Evolutionary conservation across 2,113 vertebrate genomes (phyloP), one percentile per base, ranked within the genome.

Genomic region (Brienomyrus longianalis): DNA sequence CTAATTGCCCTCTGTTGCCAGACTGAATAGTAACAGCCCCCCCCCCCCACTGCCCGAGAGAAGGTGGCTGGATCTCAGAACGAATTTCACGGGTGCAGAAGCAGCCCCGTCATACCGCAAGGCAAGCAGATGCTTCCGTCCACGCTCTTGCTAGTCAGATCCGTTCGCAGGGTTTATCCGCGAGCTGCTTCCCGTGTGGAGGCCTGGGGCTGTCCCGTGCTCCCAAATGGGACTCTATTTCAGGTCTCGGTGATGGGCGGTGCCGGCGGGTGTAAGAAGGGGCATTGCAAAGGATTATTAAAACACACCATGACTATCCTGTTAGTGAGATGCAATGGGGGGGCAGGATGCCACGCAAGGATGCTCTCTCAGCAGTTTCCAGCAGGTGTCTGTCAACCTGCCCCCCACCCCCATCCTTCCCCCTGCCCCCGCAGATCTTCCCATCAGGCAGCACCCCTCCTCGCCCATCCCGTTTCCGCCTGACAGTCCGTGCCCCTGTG

Each of bases 321-420:
- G 31, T 39, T 35, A 77, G 70, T 13, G 70, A 39, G 66, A 15
- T 1, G 3, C 1, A 15, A 35, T 77, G 31, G 70, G 31, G 70
- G 13, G 31, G 27, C 10, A n/a, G 91, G 90, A 91, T 59, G 83
- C 59, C 7, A 83, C 92, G 92, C 90, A 92, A 93, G 92, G 94
- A 93, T 88, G 39, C 90, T 93, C 88, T 88, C 90, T 95, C 95
- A 93, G 93, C 93, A 92, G 88, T 93, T 95, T 94, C 92, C 89
- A 93, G 93, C 92, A 94, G 93, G 94, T 95, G 93, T 92, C 48
- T 21, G 47, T 51, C 8, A 86, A 11, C 21, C 84, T 10, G 7
- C 48, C 10, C 84, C 17, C 80, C 35, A n/a, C 19, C 48, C 1
- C 39, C 39, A 35, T 66, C 88, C 21, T 23, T 66, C 31, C 19